These are phyloP conservation scores for Bathynomus jamesi DNA, from an alignment of 1,140 invertebrate genomes.

Conservation along the genomic window DNA sequence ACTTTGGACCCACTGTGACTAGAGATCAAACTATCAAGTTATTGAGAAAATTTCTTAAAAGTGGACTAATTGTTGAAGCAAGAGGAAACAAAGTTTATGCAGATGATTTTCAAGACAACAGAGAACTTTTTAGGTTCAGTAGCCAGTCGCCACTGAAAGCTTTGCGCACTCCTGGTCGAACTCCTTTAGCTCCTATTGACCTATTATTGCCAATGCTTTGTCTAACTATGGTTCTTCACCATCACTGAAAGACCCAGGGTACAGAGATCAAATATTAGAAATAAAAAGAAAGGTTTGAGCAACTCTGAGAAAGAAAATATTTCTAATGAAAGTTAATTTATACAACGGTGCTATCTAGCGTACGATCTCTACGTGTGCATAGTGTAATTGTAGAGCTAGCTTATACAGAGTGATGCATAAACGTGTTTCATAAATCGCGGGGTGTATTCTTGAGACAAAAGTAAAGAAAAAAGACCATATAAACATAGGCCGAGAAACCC, in stretches of 20 bases:
- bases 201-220: not conserved
- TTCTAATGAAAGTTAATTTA: too few species aligned
- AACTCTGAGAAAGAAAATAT: too few species aligned
- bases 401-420: too few species aligned
- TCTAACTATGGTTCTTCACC: not conserved
- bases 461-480: too few species aligned
- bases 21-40: constrained; percentile 39
- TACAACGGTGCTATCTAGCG: too few species aligned
- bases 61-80: constrained; percentile 40
- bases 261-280: too few species aligned
- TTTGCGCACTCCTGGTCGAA: constrained; percentile 7
- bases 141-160: constrained; percentile 11
- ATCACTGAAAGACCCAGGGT: not conserved
- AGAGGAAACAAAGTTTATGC: constrained; percentile 41
- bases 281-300: too few species aligned
- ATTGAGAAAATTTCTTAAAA: constrained; percentile 26
- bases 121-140: constrained; percentile 41
- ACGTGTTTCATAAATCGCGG: too few species aligned
- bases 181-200: not conserved
- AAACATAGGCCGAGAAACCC: too few species aligned
- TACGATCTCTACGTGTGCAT: too few species aligned
- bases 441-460: too few species aligned
- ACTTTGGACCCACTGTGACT: constrained; percentile 45
- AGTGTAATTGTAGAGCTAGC: too few species aligned
- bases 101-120: constrained; percentile 43